Base-by-base conservation (phyloP, 2,113 vertebrate genomes). In the Pycnonotus jocosus region DNA sequence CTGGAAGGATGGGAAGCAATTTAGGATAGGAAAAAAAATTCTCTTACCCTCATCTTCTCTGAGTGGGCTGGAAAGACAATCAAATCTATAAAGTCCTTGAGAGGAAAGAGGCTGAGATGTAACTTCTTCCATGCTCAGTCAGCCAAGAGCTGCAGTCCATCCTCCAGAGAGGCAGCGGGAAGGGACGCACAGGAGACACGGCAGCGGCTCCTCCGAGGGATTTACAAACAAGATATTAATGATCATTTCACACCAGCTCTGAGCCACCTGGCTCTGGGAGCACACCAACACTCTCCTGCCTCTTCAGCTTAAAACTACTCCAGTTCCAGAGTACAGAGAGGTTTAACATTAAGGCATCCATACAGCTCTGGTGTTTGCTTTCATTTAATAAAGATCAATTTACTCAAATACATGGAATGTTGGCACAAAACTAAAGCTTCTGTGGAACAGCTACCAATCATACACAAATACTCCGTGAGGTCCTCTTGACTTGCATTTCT, bases 321-420 rank as follows among this genome's bases (percentile, higher is more conserved):
- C 90, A 90, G 77, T 90, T 96, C 96, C 86, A 96, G 81, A 97
- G 96, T 57, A 97, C 61, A 96, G 88, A 96, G 90, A 96, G 87
- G 38, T 92, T 97, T 92, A 95, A 98, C 96, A 97, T 98, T 97
- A 98, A 98, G 97, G 98, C 97, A 21, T 97, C 97, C 97, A 94
- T 97, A 97, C 94, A 97, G 97, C 97, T 98, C 87, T 89, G 94
- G 95, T 88, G 94, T 97, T 97, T 98, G 98, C 95, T 97, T 97
- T 97, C 96, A 96, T 98, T 96, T 97, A 97, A 97, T 98, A 95
- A 98, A 95, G 96, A 98, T 97, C 84, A 74, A 28, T 96, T 96
- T 92, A 97, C 95, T 97, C 96, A 97, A 98, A 98, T 97, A 98
- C 96, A 98, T 97, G 98, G 98, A 98, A 98, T 98, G 98, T 98